phyloP scores from a whole-genome alignment of 2,797 vertebrate genomes.

The Lepilemur septentrionalis region DNA sequence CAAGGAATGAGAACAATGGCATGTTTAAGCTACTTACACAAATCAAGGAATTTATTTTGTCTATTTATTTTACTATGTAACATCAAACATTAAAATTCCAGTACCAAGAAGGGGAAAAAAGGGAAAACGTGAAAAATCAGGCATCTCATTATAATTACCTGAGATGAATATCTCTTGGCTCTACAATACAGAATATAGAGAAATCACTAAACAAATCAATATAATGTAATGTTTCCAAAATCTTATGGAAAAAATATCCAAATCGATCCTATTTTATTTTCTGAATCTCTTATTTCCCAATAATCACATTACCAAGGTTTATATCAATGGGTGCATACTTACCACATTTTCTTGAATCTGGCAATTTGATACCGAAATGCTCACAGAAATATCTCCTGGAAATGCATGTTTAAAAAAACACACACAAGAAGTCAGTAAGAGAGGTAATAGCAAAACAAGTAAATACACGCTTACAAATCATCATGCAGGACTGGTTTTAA shows the following conservation, averaged over 20 bases:
- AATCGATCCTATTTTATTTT: constrained; percentile 9
- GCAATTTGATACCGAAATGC: constrained; percentile 97
- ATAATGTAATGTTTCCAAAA: neutral
- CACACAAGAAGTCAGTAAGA: constrained; percentile 22
- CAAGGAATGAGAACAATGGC: neutral
- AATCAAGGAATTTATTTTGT: neutral
- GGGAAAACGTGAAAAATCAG: neutral
- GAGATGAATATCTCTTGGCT: neutral
- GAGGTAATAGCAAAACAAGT: neutral
- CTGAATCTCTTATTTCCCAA: constrained; percentile 56
- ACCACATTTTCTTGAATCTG: constrained; percentile 99
- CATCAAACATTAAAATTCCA: neutral
- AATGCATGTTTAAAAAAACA: constrained; percentile 57
- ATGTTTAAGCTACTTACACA: neutral
- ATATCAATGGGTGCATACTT: constrained; percentile 80
- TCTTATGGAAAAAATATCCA: neutral
- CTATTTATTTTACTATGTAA: neutral
- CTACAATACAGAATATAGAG: neutral
- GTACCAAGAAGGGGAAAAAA: neutral
- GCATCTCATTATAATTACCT: neutral
- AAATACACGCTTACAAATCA: neutral
- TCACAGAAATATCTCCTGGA: constrained; percentile 94
- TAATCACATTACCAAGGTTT: constrained; percentile 56
- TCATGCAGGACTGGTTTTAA: neutral
- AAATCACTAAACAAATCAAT: neutral